phyloP scores from a whole-genome alignment of 2,113 vertebrate genomes.

The Poicephalus gulielmi region DNA sequence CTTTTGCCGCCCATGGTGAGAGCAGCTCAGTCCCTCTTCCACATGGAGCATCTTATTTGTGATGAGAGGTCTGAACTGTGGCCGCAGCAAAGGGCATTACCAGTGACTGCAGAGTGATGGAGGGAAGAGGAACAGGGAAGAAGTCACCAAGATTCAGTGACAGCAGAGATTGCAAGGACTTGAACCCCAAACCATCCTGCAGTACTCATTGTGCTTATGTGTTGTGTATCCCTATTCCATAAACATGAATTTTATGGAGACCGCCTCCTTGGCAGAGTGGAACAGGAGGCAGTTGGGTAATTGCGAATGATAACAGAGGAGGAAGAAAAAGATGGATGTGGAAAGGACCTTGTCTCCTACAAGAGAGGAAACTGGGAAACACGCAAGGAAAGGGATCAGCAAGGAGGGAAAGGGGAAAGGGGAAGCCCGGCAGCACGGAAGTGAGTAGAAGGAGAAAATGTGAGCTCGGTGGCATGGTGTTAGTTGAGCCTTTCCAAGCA shows the following conservation, averaged over 20 bases:
- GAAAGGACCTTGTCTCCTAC: neutral
- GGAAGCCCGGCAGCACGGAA: neutral
- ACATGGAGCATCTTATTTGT: rapidly evolving
- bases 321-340: neutral
- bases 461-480: neutral
- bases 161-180: neutral
- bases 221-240: neutral
- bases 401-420: neutral
- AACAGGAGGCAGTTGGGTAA: neutral
- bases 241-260: neutral
- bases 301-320: rapidly evolving
- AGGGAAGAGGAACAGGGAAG: neutral
- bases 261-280: neutral
- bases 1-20: neutral
- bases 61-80: neutral
- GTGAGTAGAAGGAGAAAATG: neutral
- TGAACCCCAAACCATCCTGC: neutral
- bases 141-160: neutral
- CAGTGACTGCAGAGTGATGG: rapidly evolving
- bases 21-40: neutral
- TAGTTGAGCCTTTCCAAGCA: neutral
- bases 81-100: neutral
- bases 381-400: neutral
- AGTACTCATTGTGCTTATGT: neutral
- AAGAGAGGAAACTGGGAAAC: neutral